Conservation (phyloP, 1,140 invertebrate species). For the Drosophila kikkawai region DNA sequence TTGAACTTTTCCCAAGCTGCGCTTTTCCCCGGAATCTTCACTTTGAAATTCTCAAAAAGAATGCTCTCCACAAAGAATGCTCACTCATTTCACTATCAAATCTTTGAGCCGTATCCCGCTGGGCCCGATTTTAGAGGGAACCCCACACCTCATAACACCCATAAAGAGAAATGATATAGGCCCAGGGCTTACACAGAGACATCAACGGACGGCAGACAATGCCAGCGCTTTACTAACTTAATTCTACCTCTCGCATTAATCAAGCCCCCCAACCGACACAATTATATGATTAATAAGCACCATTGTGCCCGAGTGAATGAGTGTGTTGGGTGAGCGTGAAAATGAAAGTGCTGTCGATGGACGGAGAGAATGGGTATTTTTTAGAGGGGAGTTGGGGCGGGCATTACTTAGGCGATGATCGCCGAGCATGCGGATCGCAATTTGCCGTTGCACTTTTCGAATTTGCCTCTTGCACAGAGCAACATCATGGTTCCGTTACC, state of each 20-base stretch:
- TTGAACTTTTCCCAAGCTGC: constrained; percentile 32
- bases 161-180: constrained; percentile 33
- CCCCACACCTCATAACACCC: constrained; percentile 8
- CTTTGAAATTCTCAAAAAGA: constrained; percentile 13
- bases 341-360: constrained; percentile 67
- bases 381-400: not conserved
- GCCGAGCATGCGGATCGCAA: constrained; percentile 67
- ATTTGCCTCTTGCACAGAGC: constrained; percentile 47
- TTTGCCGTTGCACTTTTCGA: constrained; percentile 69
- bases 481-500: constrained; percentile 44
- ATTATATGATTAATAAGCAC: constrained; percentile 76
- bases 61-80: constrained; percentile 12
- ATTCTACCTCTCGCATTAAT: constrained; percentile 64
- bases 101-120: constrained; percentile 38
- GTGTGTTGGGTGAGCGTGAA: constrained; percentile 62
- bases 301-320: constrained; percentile 50
- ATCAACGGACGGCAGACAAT: constrained; percentile 47
- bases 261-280: constrained; percentile 54
- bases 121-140: constrained; percentile 13
- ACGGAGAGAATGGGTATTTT: not conserved
- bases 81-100: constrained; percentile 50
- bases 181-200: constrained; percentile 22
- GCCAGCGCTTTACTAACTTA: constrained; percentile 73
- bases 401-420: constrained; percentile 48
- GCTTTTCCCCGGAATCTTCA: constrained; percentile 26